Conservation (phyloP, 2,113 vertebrate genomes). For the Tragulus kanchil region DNA sequence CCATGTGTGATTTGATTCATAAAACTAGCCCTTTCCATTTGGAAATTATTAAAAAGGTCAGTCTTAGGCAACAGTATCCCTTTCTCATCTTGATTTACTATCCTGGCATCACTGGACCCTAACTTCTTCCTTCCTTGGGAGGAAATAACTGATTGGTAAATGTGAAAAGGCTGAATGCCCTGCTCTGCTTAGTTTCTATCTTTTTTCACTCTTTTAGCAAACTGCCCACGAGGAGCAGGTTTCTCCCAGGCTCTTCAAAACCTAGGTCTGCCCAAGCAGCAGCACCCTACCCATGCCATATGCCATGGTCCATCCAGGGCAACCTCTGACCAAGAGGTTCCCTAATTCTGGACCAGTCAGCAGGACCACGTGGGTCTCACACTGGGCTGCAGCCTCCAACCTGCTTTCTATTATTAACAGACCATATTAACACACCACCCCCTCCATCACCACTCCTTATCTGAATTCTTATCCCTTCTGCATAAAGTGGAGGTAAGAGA, state of each 20-base stretch:
- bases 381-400: fast-evolving
- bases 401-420: not conserved
- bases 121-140: not conserved
- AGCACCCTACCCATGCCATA: not conserved
- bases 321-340: not conserved
- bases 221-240: not conserved
- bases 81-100: not conserved
- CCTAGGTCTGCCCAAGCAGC: not conserved
- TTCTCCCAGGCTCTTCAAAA: not conserved
- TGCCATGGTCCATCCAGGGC: fast-evolving
- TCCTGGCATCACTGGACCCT: not conserved
- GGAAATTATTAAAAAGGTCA: not conserved
- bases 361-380: not conserved
- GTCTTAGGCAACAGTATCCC: not conserved
- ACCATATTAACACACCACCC: not conserved
- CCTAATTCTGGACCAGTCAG: not conserved
- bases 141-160: not conserved
- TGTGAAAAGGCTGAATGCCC: not conserved
- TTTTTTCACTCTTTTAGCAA: not conserved
- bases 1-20: not conserved
- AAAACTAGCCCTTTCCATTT: not conserved
- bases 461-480: not conserved
- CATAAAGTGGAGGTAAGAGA: not conserved
- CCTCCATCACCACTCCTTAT: not conserved
- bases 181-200: not conserved